phyloP scores from a whole-genome alignment of 2,797 vertebrate genomes.

The Thalassophryne amazonica region DNA sequence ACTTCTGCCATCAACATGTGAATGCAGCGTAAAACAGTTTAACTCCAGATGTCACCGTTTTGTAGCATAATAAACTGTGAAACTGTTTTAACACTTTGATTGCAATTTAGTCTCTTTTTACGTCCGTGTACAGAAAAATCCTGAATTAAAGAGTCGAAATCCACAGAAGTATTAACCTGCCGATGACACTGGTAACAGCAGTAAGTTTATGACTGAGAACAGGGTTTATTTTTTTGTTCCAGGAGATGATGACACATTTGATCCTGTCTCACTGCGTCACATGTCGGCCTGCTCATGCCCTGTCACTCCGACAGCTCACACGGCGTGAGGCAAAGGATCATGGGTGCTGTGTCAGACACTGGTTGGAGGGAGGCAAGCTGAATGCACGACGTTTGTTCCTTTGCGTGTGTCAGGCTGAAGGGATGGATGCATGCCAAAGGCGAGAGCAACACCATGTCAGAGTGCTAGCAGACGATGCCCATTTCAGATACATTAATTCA shows the following conservation, averaged over 20 bases:
- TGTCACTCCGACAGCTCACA: constrained; percentile 74
- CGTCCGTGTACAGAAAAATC: no score
- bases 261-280: constrained; percentile 71
- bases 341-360: constrained; percentile 69
- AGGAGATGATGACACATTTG: constrained; percentile 74
- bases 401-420: constrained; percentile 54
- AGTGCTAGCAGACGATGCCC: constrained; percentile 81
- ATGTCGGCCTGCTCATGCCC: constrained; percentile 70
- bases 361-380: constrained; percentile 56
- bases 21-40: no score
- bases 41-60: no score
- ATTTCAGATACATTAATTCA: constrained; percentile 78
- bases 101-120: no score
- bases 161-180: no score
- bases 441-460: constrained; percentile 82
- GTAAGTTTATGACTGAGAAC: constrained; percentile 35
- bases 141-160: no score
- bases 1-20: no score
- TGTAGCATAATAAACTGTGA: no score
- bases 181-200: constrained; percentile 20
- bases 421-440: constrained; percentile 71
- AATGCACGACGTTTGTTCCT: constrained; percentile 49
- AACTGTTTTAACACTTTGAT: no score
- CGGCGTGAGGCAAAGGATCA: constrained; percentile 75
- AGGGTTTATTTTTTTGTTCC: constrained; percentile 66